These are phyloP conservation scores for Maniola jurtina DNA, from an alignment of 1,140 invertebrate species.

Conservation along the genomic window DNA sequence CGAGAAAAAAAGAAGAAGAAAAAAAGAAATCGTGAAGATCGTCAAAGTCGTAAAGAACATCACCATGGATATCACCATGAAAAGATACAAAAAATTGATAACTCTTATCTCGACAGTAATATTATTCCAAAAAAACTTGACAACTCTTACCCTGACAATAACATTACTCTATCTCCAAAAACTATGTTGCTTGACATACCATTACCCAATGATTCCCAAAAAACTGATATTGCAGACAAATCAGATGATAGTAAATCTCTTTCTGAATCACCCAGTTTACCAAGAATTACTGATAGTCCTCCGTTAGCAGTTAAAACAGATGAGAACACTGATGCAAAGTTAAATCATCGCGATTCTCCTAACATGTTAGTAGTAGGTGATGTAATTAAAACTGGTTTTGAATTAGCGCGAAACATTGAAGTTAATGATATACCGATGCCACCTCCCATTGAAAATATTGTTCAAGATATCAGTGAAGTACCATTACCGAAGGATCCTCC, in stretches of 20 bases:
- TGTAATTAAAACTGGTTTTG: slow-evolving; percentile 42
- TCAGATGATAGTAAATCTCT: slow-evolving; percentile 49
- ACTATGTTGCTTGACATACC: slow-evolving; percentile 59
- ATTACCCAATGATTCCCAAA: slow-evolving; percentile 54
- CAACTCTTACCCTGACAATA: slow-evolving; percentile 38
- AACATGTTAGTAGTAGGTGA: slow-evolving; percentile 42
- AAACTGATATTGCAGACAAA: slow-evolving; percentile 43
- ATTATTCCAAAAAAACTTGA: slow-evolving; percentile 25
- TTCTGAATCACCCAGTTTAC: slow-evolving; percentile 68
- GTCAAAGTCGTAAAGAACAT: slow-evolving; percentile 83
- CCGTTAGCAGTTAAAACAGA: slow-evolving; percentile 42
- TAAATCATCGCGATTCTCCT: slow-evolving; percentile 37
- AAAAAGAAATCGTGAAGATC: slow-evolving; percentile 89
- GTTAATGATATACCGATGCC: slow-evolving; percentile 66
- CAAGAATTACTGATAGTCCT: slow-evolving; percentile 74
- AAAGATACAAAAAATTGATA: slow-evolving; percentile 46
- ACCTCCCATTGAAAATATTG: slow-evolving; percentile 56
- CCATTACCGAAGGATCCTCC: slow-evolving; percentile 59
- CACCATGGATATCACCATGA: slow-evolving; percentile 82
- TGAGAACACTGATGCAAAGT: slow-evolving; percentile 39
- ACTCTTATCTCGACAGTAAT: slow-evolving; percentile 40
- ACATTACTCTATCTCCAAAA: slow-evolving; percentile 51
- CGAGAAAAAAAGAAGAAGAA: slow-evolving; percentile 91
- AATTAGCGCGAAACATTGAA: slow-evolving; percentile 50
- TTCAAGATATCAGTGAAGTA: slow-evolving; percentile 65